Conservation (phyloP, 1,140 invertebrate genomes). For the Pantala flavescens region DNA sequence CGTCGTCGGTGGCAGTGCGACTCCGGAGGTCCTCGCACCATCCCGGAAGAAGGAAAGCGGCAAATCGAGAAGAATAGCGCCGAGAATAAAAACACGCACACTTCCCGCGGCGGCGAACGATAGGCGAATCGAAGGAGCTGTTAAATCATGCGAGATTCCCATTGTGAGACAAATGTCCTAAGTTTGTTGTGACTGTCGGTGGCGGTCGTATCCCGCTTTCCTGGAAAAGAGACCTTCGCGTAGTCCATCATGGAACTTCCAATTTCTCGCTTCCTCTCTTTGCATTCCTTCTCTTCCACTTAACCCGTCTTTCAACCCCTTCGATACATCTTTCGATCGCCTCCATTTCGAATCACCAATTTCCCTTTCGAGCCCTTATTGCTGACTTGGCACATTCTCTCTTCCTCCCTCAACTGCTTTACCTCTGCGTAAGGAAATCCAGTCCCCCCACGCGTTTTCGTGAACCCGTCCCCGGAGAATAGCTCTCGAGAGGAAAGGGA, state of each 20-base stretch:
- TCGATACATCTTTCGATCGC: background rate
- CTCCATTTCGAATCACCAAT: background rate
- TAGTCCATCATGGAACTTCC: background rate
- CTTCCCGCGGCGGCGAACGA: no score
- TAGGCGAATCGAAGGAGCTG: background rate
- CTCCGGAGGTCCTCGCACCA: conserved; percentile 1
- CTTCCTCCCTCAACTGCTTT: background rate
- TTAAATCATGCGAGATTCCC: background rate
- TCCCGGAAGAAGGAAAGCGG: background rate
- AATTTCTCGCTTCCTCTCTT: background rate
- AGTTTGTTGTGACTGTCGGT: background rate
- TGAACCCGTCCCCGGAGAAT: background rate
- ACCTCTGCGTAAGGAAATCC: background rate
- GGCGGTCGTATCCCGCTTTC: background rate
- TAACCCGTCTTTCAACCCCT: background rate
- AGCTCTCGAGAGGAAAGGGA: background rate
- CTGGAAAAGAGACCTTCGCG: background rate
- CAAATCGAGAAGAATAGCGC: background rate
- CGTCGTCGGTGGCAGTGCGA: background rate
- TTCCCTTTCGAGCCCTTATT: background rate
- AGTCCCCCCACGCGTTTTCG: background rate
- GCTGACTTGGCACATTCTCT: conserved; percentile 4
- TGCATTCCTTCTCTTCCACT: background rate
- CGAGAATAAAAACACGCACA: background rate
- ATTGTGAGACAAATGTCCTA: background rate